phyloP scores from a whole-genome alignment of 2,888 invertebrate species.

The Nephrocerus scutellatus region DNA sequence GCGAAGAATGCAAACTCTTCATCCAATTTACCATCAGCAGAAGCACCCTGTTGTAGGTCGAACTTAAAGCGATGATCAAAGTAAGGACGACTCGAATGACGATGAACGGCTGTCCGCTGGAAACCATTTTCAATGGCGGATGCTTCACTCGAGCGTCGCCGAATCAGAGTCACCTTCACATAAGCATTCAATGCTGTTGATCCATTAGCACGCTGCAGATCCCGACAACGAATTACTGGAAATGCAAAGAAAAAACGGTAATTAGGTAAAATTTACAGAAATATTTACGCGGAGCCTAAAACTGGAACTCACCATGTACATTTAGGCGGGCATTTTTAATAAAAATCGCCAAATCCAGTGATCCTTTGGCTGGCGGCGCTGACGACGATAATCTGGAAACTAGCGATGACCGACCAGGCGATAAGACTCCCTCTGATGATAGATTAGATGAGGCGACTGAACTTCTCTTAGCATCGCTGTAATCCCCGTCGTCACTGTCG shows the following conservation, averaged over 20 bases:
- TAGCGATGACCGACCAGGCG: conserved; percentile 16
- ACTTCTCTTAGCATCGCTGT: conserved; percentile 48
- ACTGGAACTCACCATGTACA: conserved; percentile 60
- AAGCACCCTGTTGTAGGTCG: conserved; percentile 43
- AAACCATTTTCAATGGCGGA: conserved; percentile 49
- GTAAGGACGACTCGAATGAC: conserved; percentile 68
- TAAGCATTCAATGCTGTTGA: conserved; percentile 67
- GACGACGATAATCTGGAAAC: too few relatives aligned
- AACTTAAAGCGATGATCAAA: conserved; percentile 73
- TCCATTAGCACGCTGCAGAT: conserved; percentile 61
- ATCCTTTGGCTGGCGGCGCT: conserved; percentile 47
- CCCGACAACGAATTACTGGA: conserved; percentile 71
- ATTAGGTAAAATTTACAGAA: too few relatives aligned
- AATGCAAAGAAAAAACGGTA: conserved; percentile 35
- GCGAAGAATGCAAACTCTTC: conserved; percentile 3
- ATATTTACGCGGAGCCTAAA: too few relatives aligned
- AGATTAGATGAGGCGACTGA: conserved; percentile 49
- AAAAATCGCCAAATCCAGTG: conserved; percentile 58
- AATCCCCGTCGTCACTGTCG: conserved; percentile 50
- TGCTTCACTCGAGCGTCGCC: conserved; percentile 10
- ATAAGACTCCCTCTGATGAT: conserved; percentile 19
- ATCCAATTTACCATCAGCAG: too few relatives aligned
- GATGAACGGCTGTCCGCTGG: conserved; percentile 74
- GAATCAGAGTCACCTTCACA: conserved; percentile 59
- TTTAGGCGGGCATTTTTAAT: conserved; percentile 56